These are phyloP conservation scores for Eupleurogrammus muticus DNA, from an alignment of 2,797 vertebrate species.

Conservation along the genomic window DNA sequence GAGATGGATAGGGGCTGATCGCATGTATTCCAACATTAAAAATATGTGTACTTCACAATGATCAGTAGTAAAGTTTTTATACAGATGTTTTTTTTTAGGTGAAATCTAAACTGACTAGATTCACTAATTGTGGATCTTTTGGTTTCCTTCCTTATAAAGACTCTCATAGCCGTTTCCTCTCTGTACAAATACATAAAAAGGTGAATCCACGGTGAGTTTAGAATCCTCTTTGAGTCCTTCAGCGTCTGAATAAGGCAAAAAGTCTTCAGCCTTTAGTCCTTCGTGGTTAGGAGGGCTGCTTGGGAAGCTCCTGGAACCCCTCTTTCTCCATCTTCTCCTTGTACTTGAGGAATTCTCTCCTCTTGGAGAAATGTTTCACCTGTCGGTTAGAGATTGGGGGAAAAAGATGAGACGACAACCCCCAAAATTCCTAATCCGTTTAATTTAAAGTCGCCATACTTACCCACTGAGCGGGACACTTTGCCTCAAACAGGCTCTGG, in stretches of 20 bases:
- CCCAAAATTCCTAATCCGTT: too few species aligned
- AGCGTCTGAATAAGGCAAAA: not conserved
- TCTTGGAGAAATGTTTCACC: constrained; percentile 94
- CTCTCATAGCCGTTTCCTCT: constrained; percentile 8
- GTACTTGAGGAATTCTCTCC: constrained; percentile 95
- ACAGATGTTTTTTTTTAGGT: not conserved
- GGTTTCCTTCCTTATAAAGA: not conserved
- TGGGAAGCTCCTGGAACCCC: constrained; percentile 80
- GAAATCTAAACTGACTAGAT: constrained; percentile 4
- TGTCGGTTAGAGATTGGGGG: constrained; percentile 58
- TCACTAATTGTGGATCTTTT: not conserved
- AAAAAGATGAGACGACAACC: too few species aligned
- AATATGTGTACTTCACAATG: not conserved
- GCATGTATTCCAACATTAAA: not conserved
- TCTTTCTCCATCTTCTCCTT: constrained; percentile 90
- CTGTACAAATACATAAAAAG: constrained; percentile 54
- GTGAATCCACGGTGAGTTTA: not conserved
- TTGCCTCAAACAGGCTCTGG: constrained; percentile 84
- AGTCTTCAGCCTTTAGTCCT: not conserved
- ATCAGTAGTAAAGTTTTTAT: too few species aligned
- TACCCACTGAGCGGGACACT: constrained; percentile 94
- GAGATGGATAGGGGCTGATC: not conserved
- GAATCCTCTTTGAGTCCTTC: not conserved
- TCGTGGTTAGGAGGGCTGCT: constrained; percentile 64
- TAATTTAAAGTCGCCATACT: not conserved